These are phyloP conservation scores for Pluvianellus socialis DNA, from an alignment of 2,113 vertebrate species.

Conservation along the genomic window DNA sequence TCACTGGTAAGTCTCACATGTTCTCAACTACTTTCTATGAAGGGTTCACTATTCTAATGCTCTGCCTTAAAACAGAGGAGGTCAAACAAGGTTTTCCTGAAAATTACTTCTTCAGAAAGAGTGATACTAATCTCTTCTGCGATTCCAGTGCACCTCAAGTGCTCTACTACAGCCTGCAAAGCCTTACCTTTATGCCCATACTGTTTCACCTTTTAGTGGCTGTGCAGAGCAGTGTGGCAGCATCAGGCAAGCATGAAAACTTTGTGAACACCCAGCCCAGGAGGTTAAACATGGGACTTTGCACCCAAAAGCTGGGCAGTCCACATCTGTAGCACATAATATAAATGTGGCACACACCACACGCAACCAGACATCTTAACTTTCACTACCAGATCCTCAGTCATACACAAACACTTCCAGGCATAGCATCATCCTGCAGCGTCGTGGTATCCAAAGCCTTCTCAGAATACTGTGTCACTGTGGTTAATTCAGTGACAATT, in stretches of 20 bases:
- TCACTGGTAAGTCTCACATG: neutral
- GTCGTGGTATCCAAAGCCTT: neutral
- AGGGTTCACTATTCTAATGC: neutral
- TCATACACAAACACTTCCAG: neutral
- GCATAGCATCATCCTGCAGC: neutral
- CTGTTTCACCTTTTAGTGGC: neutral
- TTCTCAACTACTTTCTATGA: neutral
- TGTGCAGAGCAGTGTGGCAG: neutral
- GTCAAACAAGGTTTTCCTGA: neutral
- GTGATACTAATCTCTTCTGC: neutral
- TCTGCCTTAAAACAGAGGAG: neutral
- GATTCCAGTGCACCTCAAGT: neutral
- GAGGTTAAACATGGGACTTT: neutral
- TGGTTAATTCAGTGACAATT: neutral
- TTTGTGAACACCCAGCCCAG: neutral
- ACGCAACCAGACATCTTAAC: neutral
- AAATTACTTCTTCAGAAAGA: neutral
- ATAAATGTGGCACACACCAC: rapidly evolving
- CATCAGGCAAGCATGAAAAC: neutral
- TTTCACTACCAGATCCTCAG: neutral
- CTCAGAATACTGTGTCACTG: neutral
- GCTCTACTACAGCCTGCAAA: neutral
- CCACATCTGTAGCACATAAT: no score
- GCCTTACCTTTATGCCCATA: neutral
- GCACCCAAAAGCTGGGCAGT: rapidly evolving